Evolutionary conservation across 2,113 vertebrate species (phyloP).

Genomic region (Myanophis thanlyinensis): DNA sequence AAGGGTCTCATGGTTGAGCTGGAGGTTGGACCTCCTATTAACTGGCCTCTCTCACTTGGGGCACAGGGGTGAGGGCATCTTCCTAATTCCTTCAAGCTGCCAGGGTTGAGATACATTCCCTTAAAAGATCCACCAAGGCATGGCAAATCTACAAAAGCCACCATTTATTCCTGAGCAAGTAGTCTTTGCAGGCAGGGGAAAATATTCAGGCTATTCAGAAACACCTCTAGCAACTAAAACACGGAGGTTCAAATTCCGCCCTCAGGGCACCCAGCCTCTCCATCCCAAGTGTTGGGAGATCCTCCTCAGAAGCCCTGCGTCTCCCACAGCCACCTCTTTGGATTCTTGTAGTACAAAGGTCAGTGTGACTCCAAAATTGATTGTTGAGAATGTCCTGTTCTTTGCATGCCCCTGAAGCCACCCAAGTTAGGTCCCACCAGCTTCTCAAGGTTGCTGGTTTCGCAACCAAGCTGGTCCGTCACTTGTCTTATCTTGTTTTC

Average conservation of each 20-base stretch:
- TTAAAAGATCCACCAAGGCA: background rate
- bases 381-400: background rate
- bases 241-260: background rate
- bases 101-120: background rate
- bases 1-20: no score
- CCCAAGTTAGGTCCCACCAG: background rate
- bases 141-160: background rate
- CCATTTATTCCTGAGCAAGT: accelerated
- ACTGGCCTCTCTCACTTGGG: background rate
- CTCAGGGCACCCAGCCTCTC: background rate
- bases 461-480: background rate
- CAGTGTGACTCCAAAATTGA: background rate
- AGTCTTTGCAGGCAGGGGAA: background rate
- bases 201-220: background rate
- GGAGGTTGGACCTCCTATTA: no score
- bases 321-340: background rate
- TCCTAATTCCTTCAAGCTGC: background rate
- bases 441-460: accelerated
- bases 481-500: background rate
- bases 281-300: background rate
- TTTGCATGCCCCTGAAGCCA: background rate
- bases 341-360: background rate
- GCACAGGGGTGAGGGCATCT: background rate
- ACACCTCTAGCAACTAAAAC: background rate
- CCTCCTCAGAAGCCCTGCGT: background rate